Evolutionary conservation across 1,140 invertebrate species (phyloP).

Genomic region (Drosophila sechellia): DNA sequence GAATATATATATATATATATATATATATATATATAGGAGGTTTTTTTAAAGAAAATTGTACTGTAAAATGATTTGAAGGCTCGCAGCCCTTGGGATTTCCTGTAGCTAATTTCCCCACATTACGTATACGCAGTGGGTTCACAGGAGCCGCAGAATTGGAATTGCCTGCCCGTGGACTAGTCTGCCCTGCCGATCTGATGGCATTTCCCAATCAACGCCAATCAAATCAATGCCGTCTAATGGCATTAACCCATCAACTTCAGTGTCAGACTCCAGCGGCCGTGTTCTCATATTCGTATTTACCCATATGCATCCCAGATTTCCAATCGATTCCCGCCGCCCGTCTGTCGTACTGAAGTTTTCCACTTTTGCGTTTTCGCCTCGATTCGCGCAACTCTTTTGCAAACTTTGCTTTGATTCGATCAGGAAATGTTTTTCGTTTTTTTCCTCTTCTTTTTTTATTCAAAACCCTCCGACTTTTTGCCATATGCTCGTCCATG

Average conservation of each 20-base stretch:
- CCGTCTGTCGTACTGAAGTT: slow-evolving; percentile 29
- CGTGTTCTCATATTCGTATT: slow-evolving; percentile 14
- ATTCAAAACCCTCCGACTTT: neutral
- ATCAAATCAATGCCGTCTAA: slow-evolving; percentile 82
- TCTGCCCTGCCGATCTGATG: slow-evolving; percentile 26
- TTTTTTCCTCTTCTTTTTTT: neutral
- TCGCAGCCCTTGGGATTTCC: neutral
- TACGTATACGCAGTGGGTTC: slow-evolving; percentile 37
- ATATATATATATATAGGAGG: too few relatives aligned
- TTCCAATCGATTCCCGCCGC: slow-evolving; percentile 10
- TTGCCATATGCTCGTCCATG: slow-evolving; percentile 18
- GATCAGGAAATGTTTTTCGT: slow-evolving; percentile 73
- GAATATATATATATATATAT: too few relatives aligned
- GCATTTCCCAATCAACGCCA: slow-evolving; percentile 81
- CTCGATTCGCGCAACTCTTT: slow-evolving; percentile 42
- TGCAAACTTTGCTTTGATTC: slow-evolving; percentile 71
- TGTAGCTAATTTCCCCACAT: slow-evolving; percentile 9
- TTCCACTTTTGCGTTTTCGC: slow-evolving; percentile 41
- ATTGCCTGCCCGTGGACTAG: slow-evolving; percentile 10
- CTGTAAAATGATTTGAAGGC: neutral
- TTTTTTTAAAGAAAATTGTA: too few relatives aligned
- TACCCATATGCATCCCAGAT: slow-evolving; percentile 46
- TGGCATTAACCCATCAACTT: slow-evolving; percentile 81
- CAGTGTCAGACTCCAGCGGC: slow-evolving; percentile 52
- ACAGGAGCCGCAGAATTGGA: slow-evolving; percentile 3